Evolutionary conservation across 1,140 invertebrate genomes (phyloP).

Genomic region (Cydia strobilella): DNA sequence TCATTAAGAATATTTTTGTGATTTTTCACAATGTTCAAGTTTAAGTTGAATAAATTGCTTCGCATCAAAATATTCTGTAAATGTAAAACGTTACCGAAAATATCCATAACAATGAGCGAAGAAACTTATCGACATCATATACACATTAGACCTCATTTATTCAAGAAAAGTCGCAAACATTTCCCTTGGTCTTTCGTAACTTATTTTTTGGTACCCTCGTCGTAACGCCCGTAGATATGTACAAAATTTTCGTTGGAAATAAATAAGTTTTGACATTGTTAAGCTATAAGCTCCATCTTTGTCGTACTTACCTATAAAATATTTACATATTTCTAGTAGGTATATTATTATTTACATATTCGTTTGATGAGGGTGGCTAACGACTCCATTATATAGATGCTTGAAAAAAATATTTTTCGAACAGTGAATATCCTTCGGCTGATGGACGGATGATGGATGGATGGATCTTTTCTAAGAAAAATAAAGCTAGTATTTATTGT

Average conservation of each 20-base stretch:
- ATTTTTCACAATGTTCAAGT: too few species aligned
- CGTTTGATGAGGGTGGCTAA: too few species aligned
- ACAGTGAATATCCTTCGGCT: too few species aligned
- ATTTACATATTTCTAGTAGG: background rate
- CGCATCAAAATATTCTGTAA: background rate
- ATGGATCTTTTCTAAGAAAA: too few species aligned
- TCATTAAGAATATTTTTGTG: too few species aligned
- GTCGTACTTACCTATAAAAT: background rate
- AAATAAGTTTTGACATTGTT: background rate
- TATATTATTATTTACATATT: background rate
- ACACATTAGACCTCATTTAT: constrained; percentile 17
- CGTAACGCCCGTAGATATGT: background rate
- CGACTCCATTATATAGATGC: too few species aligned
- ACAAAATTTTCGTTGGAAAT: background rate
- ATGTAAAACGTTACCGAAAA: background rate
- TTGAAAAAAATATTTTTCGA: too few species aligned
- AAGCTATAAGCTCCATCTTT: background rate
- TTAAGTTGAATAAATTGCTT: too few species aligned
- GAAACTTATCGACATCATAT: constrained; percentile 15
- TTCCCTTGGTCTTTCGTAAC: background rate
- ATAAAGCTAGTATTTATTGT: too few species aligned
- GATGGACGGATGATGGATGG: too few species aligned
- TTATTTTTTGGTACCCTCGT: background rate
- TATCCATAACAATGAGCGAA: background rate
- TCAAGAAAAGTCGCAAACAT: constrained; percentile 9